These are phyloP conservation scores for Hydrozoanthus tunicans DNA, from an alignment of 64 coral and sea anemone genomes.

Conservation along the genomic window DNA sequence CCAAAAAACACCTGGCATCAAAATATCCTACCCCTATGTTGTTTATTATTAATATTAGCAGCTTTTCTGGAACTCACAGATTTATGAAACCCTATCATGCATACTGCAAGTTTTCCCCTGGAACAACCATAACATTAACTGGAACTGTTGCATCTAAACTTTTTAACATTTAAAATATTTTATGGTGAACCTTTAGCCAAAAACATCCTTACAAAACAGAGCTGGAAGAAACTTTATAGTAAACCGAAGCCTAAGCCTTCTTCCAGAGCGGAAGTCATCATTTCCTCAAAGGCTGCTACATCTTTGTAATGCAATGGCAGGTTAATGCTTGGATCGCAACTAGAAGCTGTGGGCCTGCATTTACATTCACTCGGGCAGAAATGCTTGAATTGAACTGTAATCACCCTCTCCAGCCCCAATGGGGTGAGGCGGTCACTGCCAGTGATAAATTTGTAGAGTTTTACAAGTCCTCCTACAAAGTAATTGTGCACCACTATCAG, in stretches of 20 bases:
- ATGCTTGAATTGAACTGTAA: conserved; percentile 65
- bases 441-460: conserved; percentile 78
- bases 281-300: conserved; percentile 46
- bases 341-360: conserved; percentile 69
- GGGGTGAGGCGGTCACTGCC: conserved; percentile 57
- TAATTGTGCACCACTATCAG: conserved; percentile 33
- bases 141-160: not conserved
- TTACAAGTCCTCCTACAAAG: conserved; percentile 59
- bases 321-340: conserved; percentile 68
- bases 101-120: conserved; percentile 25
- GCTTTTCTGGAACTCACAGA: conserved; percentile 18
- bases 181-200: conserved; percentile 26
- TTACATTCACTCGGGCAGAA: conserved; percentile 48
- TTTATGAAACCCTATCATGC: conserved; percentile 33
- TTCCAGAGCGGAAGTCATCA: conserved; percentile 52
- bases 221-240: conserved; percentile 49
- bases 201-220: conserved; percentile 41
- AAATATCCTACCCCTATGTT: conserved; percentile 31
- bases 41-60: conserved; percentile 2
- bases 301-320: conserved; percentile 53
- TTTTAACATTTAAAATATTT: conserved; percentile 48
- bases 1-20: conserved; percentile 31
- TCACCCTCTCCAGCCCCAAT: conserved; percentile 51
- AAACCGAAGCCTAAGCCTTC: conserved; percentile 76
- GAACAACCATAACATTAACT: conserved; percentile 20